Evolutionary conservation across 2,113 vertebrate species (phyloP).

Genomic region (Malaclemys terrapin): DNA sequence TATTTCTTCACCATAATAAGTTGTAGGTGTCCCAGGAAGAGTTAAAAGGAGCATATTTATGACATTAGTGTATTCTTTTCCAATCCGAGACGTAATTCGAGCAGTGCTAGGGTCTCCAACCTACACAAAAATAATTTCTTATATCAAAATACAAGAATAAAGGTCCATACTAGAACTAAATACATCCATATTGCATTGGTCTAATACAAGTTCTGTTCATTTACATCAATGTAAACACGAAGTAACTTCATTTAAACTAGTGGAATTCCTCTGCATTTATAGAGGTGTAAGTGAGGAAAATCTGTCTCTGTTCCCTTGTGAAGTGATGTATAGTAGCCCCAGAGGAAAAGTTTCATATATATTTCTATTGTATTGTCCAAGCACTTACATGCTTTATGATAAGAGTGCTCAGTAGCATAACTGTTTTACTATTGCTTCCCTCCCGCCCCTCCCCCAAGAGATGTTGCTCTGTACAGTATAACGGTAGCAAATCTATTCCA

Average conservation of each 20-base stretch:
- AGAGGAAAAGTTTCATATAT: not conserved
- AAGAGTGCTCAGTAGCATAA: not conserved
- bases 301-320: not conserved
- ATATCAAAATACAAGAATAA: not conserved
- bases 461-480: not conserved
- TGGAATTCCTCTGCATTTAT: not conserved
- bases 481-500: not conserved
- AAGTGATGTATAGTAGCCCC: not conserved
- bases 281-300: not conserved
- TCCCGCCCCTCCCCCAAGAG: not conserved
- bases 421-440: not conserved
- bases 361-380: not conserved
- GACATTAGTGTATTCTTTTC: constrained; percentile 80
- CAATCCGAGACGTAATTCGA: constrained; percentile 88
- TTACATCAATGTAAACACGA: not conserved
- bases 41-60: constrained; percentile 97
- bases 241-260: not conserved
- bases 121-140: constrained; percentile 73
- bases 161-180: not conserved
- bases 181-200: not conserved
- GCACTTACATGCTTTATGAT: not conserved
- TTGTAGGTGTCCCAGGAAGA: constrained; percentile 93
- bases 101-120: constrained; percentile 86
- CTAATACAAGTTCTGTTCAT: not conserved
- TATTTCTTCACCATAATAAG: constrained; percentile 98